phyloP scores from a whole-genome alignment of 2,113 vertebrate species.

The Chrysemys picta region DNA sequence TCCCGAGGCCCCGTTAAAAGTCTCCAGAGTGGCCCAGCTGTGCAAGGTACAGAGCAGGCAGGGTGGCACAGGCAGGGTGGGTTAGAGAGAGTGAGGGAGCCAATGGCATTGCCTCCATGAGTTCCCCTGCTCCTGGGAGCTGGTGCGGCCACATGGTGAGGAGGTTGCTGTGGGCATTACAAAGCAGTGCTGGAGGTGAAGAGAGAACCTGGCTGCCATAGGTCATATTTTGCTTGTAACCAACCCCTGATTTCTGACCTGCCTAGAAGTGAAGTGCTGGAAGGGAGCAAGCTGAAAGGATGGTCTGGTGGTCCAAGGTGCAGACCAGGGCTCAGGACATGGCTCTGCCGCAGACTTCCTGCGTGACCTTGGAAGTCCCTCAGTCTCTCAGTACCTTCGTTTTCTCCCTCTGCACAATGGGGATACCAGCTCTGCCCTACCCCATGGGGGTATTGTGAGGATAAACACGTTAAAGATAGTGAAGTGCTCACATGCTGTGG shows the following conservation, averaged over 20 bases:
- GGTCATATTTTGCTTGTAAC: neutral
- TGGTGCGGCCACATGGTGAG: too few species aligned
- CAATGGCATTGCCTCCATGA: accelerated
- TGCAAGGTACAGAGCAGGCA: slow-evolving; percentile 84
- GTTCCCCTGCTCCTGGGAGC: neutral
- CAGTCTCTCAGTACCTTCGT: neutral
- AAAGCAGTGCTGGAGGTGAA: neutral
- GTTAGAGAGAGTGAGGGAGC: neutral
- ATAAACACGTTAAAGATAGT: neutral
- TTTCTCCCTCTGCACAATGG: accelerated
- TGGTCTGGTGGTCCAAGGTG: neutral
- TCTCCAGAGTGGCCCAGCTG: slow-evolving; percentile 90
- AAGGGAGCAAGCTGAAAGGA: neutral
- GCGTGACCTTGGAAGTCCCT: accelerated
- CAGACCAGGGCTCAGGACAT: neutral
- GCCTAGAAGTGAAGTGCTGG: neutral
- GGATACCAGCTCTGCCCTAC: neutral
- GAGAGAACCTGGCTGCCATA: neutral
- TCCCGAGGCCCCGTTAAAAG: slow-evolving; percentile 86
- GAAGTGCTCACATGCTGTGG: neutral
- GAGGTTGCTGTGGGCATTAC: neutral
- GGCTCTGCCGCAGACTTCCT: neutral
- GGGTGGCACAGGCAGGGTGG: neutral
- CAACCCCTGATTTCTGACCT: neutral
- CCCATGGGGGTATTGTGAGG: accelerated